phyloP scores from a whole-genome alignment of 2,113 vertebrate genomes.

The Atherinomorus stipes region DNA sequence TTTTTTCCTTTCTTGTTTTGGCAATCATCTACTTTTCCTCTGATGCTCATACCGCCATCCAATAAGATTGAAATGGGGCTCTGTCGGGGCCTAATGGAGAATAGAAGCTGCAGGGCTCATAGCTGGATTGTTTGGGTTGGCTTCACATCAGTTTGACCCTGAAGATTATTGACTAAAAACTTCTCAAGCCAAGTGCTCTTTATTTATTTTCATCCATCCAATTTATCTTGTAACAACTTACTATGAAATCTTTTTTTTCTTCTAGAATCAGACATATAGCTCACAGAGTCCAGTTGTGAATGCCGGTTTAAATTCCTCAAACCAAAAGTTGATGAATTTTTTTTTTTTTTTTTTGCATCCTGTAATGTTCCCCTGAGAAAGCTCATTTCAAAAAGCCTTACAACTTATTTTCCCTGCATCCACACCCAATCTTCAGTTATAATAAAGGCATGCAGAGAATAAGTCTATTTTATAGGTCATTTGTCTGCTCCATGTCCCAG shows the following conservation, averaged over 20 bases:
- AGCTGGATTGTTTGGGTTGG: conserved; percentile 68
- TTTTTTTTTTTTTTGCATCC: conserved; percentile 47
- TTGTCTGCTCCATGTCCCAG: conserved; percentile 3
- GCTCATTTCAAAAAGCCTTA: background rate
- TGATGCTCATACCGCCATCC: conserved; percentile 32
- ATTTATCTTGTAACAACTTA: conserved; percentile 44
- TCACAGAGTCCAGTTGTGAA: conserved; percentile 52
- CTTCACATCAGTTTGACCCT: conserved; percentile 61
- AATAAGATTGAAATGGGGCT: conserved; percentile 54
- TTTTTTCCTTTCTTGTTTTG: conserved; percentile 21
- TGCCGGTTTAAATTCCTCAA: conserved; percentile 30
- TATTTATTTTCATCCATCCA: background rate
- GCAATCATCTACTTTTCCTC: conserved; percentile 39
- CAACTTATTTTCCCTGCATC: background rate
- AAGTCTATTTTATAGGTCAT: conserved; percentile 7
- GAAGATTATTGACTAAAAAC: conserved; percentile 67
- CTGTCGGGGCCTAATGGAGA: conserved; percentile 39
- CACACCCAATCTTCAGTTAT: conserved; percentile 17
- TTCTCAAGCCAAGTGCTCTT: conserved; percentile 45
- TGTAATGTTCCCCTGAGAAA: conserved; percentile 55
- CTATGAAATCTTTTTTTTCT: conserved; percentile 42
- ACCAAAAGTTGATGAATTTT: conserved; percentile 59
- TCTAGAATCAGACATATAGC: conserved; percentile 39
- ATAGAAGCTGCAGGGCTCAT: conserved; percentile 41
- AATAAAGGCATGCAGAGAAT: conserved; percentile 27